A percentile compares a stretch with the other conserved stretches of the same genome.
These are phyloP conservation scores for Coenonympha glycerion DNA, from an alignment of 2,888 invertebrate species.

Conservation along the genomic window DNA sequence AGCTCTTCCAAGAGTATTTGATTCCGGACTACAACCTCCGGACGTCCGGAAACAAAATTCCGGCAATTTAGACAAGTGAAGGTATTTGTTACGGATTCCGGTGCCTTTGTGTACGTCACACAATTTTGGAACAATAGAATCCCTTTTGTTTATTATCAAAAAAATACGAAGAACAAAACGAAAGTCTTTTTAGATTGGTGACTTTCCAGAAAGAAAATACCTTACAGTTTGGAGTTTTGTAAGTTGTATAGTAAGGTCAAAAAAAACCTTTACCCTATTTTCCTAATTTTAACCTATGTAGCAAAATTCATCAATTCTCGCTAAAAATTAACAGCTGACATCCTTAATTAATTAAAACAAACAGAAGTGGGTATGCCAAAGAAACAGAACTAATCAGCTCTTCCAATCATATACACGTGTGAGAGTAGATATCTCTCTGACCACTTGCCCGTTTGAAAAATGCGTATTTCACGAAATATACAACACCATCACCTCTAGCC, in stretches of 20 bases:
- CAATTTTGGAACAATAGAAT: constrained; percentile 2
- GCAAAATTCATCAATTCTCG: background rate
- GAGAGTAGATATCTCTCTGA: background rate
- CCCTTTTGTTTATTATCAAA: constrained; percentile 2
- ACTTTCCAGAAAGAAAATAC: too few relatives aligned
- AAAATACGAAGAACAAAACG: background rate
- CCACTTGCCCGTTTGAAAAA: too few relatives aligned
- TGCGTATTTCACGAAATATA: too few relatives aligned
- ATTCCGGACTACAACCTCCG: constrained; percentile 4
- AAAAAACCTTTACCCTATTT: too few relatives aligned
- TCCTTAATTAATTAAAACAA: background rate
- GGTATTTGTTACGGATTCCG: constrained; percentile 9
- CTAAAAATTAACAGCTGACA: background rate
- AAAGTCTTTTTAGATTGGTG: too few relatives aligned
- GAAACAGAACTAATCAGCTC: background rate
- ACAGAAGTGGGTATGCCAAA: background rate
- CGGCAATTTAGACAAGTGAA: constrained; percentile 7
- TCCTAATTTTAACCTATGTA: too few relatives aligned
- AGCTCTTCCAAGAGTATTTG: background rate
- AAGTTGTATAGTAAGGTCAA: too few relatives aligned
- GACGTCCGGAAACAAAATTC: constrained; percentile 8
- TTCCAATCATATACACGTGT: background rate
- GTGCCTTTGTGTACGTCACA: constrained; percentile 7
- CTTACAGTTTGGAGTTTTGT: too few relatives aligned
- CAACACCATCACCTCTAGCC: too few relatives aligned